Evolutionary conservation across 1,140 invertebrate species (phyloP).

Genomic region (Heliconius hewitsoni): DNA sequence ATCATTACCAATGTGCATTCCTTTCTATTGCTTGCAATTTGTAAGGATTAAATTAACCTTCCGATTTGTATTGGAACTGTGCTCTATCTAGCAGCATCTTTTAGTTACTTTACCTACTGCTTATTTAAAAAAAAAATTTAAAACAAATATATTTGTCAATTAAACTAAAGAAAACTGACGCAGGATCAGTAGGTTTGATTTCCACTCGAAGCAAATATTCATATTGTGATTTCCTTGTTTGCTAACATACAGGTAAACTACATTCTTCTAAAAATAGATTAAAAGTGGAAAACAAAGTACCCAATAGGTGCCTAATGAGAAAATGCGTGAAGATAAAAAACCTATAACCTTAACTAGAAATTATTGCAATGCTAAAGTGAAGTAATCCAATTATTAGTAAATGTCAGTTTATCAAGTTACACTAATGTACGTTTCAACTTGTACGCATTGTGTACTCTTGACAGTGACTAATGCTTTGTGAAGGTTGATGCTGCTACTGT

Average conservation of each 20-base stretch:
- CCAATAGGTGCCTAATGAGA: too few species aligned
- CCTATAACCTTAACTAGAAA: not conserved
- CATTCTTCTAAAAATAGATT: not conserved
- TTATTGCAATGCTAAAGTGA: not conserved
- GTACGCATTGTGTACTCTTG: constrained; percentile 8
- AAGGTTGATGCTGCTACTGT: not conserved
- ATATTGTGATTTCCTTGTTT: not conserved
- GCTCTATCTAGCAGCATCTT: too few species aligned
- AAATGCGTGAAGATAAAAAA: constrained; percentile 1
- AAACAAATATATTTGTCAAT: not conserved
- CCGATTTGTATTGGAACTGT: too few species aligned
- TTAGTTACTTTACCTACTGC: too few species aligned
- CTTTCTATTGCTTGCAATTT: constrained; percentile 26
- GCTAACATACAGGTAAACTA: not conserved
- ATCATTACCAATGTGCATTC: constrained; percentile 21
- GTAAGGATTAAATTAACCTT: constrained; percentile 10
- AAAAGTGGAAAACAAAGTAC: too few species aligned
- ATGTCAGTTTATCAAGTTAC: constrained; percentile 10
- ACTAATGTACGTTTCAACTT: not conserved
- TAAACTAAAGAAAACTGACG: not conserved
- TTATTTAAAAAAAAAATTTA: too few species aligned
- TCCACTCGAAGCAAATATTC: not conserved
- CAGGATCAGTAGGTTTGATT: not conserved
- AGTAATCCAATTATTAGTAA: constrained; percentile 1
- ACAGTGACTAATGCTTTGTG: not conserved